phyloP scores from a whole-genome alignment of 1,140 invertebrate genomes.

The Holotrichia oblita region DNA sequence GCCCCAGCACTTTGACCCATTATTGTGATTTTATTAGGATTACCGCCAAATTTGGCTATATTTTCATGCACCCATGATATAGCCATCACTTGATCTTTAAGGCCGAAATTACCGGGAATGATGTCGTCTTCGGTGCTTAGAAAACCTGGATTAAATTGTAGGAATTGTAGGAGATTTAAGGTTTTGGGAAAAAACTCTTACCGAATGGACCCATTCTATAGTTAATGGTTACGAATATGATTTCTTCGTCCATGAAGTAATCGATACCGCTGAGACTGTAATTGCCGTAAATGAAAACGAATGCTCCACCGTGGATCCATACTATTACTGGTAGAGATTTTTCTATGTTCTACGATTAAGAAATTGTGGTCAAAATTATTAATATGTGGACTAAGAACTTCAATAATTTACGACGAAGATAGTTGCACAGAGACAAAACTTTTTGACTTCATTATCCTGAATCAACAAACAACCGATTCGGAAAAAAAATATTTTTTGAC shows the following conservation, averaged over 20 bases:
- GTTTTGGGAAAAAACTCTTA: conserved; percentile 51
- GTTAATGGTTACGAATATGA: conserved; percentile 75
- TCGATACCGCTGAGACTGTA: conserved; percentile 66
- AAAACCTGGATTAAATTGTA: conserved; percentile 44
- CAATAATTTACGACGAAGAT: too few species aligned
- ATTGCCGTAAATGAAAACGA: conserved; percentile 62
- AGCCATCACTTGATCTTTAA: conserved; percentile 63
- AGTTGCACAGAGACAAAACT: too few species aligned
- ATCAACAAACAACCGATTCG: too few species aligned
- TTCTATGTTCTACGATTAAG: neutral
- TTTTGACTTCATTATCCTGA: too few species aligned
- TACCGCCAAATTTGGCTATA: conserved; percentile 60
- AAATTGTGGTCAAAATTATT: too few species aligned
- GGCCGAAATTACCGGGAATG: conserved; percentile 59
- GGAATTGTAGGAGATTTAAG: too few species aligned
- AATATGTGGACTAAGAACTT: too few species aligned
- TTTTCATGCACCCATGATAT: conserved; percentile 63
- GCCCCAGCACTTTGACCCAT: conserved; percentile 57
- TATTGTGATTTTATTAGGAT: conserved; percentile 53
- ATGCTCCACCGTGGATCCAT: conserved; percentile 71
- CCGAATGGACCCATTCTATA: conserved; percentile 74
- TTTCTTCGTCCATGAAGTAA: conserved; percentile 68
- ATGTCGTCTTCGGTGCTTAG: conserved; percentile 47
- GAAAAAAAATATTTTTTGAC: too few species aligned
- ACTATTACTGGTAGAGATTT: conserved; percentile 62